phyloP scores from a whole-genome alignment of 2,113 vertebrate genomes.

The Charina bottae region DNA sequence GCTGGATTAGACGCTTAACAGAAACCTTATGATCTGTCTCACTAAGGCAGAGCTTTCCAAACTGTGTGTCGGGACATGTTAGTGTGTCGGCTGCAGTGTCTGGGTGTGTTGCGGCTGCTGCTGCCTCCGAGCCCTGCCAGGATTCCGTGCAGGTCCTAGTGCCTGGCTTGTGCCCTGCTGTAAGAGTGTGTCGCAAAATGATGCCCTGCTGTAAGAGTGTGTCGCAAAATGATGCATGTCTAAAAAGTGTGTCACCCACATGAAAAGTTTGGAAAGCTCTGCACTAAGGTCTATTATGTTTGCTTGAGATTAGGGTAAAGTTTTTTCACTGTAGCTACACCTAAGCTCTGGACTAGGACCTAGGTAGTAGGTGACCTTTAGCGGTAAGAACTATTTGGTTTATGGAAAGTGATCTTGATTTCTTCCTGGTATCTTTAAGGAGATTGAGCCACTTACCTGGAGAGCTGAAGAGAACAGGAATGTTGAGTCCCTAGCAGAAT shows the following conservation, averaged over 20 bases:
- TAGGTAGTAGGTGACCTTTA: neutral
- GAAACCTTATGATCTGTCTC: neutral
- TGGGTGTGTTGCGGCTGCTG: too few relatives aligned
- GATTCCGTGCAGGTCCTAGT: too few relatives aligned
- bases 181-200: too few relatives aligned
- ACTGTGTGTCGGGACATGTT: too few relatives aligned
- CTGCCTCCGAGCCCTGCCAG: too few relatives aligned
- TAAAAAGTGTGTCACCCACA: too few relatives aligned
- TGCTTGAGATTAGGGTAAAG: neutral
- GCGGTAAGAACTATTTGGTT: neutral
- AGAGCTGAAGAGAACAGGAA: neutral
- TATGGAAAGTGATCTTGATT: neutral
- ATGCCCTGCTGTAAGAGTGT: too few relatives aligned
- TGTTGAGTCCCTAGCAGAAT: neutral
- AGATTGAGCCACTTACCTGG: neutral
- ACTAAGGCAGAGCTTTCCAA: too few relatives aligned
- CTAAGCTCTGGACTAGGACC: neutral
- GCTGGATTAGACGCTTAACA: neutral
- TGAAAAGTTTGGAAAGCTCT: too few relatives aligned
- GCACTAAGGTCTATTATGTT: neutral
- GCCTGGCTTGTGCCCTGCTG: too few relatives aligned
- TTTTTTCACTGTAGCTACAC: neutral
- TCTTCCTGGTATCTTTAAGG: neutral
- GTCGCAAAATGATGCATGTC: too few relatives aligned
- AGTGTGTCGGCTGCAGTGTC: too few relatives aligned